Base-by-base conservation (phyloP, 2,113 vertebrate species). In the Octodon degus region DNA sequence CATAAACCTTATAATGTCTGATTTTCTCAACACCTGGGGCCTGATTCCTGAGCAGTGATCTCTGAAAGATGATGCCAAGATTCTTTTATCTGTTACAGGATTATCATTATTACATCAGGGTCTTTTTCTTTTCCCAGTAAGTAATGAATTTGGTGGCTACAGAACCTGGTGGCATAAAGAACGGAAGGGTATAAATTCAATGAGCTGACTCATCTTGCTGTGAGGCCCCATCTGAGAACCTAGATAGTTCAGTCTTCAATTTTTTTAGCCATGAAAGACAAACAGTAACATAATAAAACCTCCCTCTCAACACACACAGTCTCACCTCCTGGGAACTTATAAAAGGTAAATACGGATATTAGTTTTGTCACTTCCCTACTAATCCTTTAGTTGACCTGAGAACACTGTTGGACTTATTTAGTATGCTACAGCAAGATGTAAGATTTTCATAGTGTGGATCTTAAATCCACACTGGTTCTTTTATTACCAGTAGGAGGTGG, bases 11-110 rank as follows among this genome's bases (percentile, higher is more conserved):
- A 30, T 93, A 94, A 95, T 82, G 12, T 74, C 91, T 95, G 16
- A 20, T 88, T 34, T 92, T 92, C 89, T 90, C 85, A 93, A 93
- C 87, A 95, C 63, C 86, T 97, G 95, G 65, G 68, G 85, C 81
- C 88, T 88, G 67, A 80, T 58, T 83, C 76, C 43, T 27, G 34
- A 94, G 50, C 86, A 91, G 53, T 85, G 80, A 86, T 94, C 76
- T 97, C 76, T 96, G 89, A 92, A 92, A 90, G 81, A 93, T 62
- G 34, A 90, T 47, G 58, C 76, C 53, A 32, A 91, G 20, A 32
- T 91, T 86, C n/a, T 91, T 91, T 94, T 89, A 58, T 97, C 82
- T 95, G 43, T 89, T 95, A 89, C 19, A 86, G 91, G n/a, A 96
- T 93, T 96, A 94, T 93, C 58, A 40, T 95, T 90, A 95, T 34